Evolutionary conservation across 2,888 invertebrate species (phyloP).

Genomic region (Phoronis australis): DNA sequence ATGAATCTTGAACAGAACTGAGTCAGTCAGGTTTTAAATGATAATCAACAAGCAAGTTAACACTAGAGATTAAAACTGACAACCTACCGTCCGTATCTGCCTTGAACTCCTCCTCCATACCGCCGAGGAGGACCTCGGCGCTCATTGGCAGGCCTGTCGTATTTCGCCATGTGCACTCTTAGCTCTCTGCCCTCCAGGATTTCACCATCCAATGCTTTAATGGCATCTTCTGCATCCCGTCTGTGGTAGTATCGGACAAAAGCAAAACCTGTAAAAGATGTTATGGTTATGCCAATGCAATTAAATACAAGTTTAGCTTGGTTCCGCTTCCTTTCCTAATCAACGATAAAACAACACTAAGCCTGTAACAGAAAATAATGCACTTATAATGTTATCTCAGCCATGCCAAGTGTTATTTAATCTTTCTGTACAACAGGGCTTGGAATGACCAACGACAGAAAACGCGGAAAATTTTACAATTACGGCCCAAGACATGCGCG

Average conservation of each 20-base stretch:
- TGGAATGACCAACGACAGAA: no score
- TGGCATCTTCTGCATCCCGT: slow-evolving; percentile 94
- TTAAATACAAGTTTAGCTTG: not conserved
- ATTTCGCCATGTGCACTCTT: slow-evolving; percentile 91
- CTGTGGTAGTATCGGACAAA: slow-evolving; percentile 65
- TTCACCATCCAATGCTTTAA: slow-evolving; percentile 90
- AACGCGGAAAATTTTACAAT: no score
- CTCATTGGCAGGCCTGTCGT: slow-evolving; percentile 75
- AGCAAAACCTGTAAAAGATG: not conserved
- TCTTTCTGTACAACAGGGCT: no score
- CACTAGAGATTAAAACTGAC: no score
- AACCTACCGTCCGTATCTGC: no score
- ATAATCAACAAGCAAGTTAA: no score
- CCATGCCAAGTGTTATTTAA: no score
- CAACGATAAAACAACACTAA: not conserved
- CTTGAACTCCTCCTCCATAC: slow-evolving; percentile 46
- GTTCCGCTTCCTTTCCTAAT: not conserved
- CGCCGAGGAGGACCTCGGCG: slow-evolving; percentile 51
- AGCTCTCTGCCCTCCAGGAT: slow-evolving; percentile 92
- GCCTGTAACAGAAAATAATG: no score
- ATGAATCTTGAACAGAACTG: no score
- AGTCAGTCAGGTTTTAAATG: no score
- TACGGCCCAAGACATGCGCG: no score
- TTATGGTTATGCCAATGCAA: not conserved
- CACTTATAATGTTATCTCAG: no score